Evolutionary conservation across 2,888 invertebrate genomes (phyloP).

Genomic region (Escarpia spicata): DNA sequence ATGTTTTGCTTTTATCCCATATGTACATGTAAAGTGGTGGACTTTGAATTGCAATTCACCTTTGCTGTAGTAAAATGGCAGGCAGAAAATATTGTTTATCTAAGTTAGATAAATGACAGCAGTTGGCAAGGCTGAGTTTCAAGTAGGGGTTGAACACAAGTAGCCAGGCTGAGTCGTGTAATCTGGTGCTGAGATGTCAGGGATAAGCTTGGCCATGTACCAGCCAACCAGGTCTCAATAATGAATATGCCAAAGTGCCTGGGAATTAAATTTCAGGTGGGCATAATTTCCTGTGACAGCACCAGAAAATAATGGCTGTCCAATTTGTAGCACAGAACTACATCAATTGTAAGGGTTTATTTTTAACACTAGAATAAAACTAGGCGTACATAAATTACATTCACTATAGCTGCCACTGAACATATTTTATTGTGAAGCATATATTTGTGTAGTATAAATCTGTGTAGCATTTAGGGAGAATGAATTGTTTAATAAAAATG

Average conservation of each 20-base stretch:
- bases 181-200: neutral
- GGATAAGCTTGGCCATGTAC: neutral
- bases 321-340: neutral
- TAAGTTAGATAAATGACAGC: neutral
- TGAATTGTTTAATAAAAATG: too few species aligned
- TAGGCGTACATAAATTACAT: neutral
- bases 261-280: neutral
- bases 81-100: neutral
- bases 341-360: neutral
- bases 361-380: neutral
- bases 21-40: too few species aligned
- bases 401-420: neutral
- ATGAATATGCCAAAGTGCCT: neutral
- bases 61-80: neutral
- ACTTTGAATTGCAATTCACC: neutral
- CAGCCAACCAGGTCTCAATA: neutral
- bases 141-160: neutral
- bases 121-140: neutral
- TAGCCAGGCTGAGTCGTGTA: neutral
- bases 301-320: slow-evolving; percentile 12
- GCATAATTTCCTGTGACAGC: neutral
- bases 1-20: neutral
- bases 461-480: too few species aligned
- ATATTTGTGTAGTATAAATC: neutral
- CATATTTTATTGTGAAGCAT: neutral